Conservation (phyloP, 2,113 vertebrate genomes). For the Nematolebias whitei region DNA sequence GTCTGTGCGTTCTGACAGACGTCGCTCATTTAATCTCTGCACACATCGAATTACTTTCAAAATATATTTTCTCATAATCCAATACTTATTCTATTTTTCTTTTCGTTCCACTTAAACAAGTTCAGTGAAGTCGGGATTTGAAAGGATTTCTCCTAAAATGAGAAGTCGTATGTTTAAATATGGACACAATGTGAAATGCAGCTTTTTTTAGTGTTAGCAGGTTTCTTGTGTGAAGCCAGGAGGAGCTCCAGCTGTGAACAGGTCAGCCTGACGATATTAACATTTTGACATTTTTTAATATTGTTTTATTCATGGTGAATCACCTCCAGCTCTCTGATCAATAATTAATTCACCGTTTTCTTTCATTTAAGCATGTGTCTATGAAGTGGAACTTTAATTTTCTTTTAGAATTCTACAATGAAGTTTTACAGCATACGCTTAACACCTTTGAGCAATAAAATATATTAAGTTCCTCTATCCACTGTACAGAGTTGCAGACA, state of each 20-base stretch:
- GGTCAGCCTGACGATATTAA: not conserved
- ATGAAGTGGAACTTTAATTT: no score
- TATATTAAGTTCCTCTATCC: no score
- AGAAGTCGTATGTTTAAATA: no score
- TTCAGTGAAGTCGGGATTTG: not conserved
- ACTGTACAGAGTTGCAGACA: no score
- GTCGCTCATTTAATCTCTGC: not conserved
- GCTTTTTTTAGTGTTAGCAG: not conserved
- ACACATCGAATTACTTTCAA: not conserved
- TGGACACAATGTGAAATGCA: no score
- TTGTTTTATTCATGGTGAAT: constrained; percentile 16
- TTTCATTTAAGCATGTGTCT: not conserved
- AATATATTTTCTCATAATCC: not conserved
- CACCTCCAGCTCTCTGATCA: not conserved
- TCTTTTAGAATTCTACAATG: no score
- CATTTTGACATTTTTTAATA: constrained; percentile 3
- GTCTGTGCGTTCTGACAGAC: not conserved
- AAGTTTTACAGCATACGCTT: no score
- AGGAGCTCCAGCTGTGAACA: not conserved
- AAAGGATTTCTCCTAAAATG: no score
- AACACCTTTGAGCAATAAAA: no score
- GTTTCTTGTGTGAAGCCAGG: not conserved
- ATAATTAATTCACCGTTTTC: constrained; percentile 5
- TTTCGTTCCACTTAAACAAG: no score
- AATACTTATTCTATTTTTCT: not conserved